Conservation (phyloP, 30 jellyfish, hydroid and myxozoan genomes). For the Aurelia aurita complex sp. Pacific region DNA sequence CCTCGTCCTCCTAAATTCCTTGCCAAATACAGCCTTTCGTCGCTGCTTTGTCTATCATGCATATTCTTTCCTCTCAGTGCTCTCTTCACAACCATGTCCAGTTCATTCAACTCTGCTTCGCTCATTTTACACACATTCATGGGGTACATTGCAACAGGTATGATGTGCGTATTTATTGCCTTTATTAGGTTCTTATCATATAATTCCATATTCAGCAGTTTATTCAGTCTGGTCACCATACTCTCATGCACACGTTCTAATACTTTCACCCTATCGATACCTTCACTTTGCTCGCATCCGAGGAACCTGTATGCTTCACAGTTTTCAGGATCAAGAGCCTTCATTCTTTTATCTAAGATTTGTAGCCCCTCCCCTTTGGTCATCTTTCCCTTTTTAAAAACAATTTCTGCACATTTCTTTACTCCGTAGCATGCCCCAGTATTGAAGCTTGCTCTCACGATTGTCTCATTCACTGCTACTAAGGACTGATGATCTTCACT, state of each 20-base stretch:
- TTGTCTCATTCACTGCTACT: no score
- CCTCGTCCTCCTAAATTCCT: slow-evolving; percentile 16
- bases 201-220: not conserved
- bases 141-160: not conserved
- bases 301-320: not conserved
- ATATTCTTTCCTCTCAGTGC: not conserved
- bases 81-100: not conserved
- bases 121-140: not conserved
- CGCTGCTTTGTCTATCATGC: slow-evolving; percentile 18
- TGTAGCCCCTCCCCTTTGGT: no score
- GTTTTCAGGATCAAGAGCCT: not conserved
- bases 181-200: not conserved
- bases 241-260: not conserved
- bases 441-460: no score
- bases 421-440: no score
- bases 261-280: not conserved
- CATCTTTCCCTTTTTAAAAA: no score
- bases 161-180: not conserved
- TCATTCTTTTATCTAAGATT: not conserved
- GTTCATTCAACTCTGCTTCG: not conserved
- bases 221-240: not conserved
- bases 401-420: no score
- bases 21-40: slow-evolving; percentile 3
- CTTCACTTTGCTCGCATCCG: not conserved
- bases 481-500: no score